Percentiles rank a stretch among this genome's conserved stretches.
These are phyloP conservation scores for Lampris incognitus DNA, from an alignment of 2,113 vertebrate genomes.

Conservation along the genomic window DNA sequence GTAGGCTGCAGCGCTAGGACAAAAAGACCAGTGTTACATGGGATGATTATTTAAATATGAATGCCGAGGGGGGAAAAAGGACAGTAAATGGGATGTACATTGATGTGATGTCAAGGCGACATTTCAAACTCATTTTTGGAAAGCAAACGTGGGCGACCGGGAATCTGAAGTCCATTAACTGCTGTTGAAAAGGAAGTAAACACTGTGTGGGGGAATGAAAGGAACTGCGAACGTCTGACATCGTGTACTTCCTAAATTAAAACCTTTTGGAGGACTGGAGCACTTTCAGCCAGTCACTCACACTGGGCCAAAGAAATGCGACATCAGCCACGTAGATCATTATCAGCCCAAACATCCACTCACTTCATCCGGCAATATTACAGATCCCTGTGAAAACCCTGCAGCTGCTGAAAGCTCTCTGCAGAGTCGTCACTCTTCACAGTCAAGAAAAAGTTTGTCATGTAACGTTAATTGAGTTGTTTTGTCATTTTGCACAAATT, in stretches of 20 bases:
- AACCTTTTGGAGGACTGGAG: no score
- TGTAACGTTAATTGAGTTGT: constrained; percentile 64
- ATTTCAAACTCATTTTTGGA: background rate
- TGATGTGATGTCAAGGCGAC: no score
- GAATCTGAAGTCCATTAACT: no score
- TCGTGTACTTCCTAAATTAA: no score
- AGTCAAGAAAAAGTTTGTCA: constrained; percentile 37
- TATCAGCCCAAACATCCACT: constrained; percentile 30
- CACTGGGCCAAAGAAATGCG: no score
- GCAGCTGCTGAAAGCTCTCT: constrained; percentile 42
- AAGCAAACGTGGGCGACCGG: background rate
- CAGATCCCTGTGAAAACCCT: constrained; percentile 43
- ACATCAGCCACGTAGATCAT: no score
- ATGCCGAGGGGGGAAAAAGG: no score
- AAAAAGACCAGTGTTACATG: background rate
- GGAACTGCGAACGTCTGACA: background rate
- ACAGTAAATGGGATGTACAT: no score
- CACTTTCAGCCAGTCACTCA: no score
- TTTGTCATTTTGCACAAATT: constrained; percentile 67
- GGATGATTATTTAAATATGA: background rate
- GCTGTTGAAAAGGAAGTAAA: background rate
- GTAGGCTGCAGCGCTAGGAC: background rate
- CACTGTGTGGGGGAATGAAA: background rate
- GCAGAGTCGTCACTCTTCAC: constrained; percentile 44
- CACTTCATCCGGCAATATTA: constrained; percentile 42